A percentile compares a stretch with the other conserved stretches of the same genome.
Conservation (phyloP, 2,797 vertebrate species). For the Girardinus metallicus region DNA sequence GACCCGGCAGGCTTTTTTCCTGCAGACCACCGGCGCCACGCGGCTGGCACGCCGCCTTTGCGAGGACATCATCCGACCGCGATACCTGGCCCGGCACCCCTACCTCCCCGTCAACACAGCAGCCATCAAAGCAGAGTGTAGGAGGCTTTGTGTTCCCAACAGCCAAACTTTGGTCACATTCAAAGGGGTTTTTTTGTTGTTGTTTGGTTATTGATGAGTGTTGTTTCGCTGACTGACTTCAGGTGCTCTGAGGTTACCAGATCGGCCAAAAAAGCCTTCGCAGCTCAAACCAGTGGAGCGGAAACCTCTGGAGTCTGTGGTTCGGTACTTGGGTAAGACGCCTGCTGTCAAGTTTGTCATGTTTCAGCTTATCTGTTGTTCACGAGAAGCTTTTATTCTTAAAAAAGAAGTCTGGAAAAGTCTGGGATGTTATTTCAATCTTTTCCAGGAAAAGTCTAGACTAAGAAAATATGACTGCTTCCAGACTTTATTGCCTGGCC, state of each 20-base stretch:
- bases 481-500: neutral
- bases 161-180: neutral
- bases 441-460: neutral
- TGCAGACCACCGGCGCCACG: constrained; percentile 92
- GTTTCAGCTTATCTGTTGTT: neutral
- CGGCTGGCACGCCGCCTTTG: constrained; percentile 90
- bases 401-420: neutral
- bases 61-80: constrained; percentile 91
- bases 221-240: constrained; percentile 29
- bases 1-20: constrained; percentile 95
- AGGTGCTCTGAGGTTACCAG: constrained; percentile 93
- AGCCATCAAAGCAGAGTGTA: constrained; percentile 97
- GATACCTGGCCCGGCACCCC: constrained; percentile 90
- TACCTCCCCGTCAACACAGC: constrained; percentile 94
- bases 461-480: neutral
- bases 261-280: constrained; percentile 86
- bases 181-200: too few relatives aligned
- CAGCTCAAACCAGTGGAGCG: constrained; percentile 90
- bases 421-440: neutral
- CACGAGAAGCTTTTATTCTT: neutral
- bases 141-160: constrained; percentile 50
- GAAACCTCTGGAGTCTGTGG: constrained; percentile 96
- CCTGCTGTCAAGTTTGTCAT: neutral
- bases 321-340: constrained; percentile 92
- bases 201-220: neutral